Conservation (phyloP, 2,888 invertebrate species). For the Eubasilissa splendida region DNA sequence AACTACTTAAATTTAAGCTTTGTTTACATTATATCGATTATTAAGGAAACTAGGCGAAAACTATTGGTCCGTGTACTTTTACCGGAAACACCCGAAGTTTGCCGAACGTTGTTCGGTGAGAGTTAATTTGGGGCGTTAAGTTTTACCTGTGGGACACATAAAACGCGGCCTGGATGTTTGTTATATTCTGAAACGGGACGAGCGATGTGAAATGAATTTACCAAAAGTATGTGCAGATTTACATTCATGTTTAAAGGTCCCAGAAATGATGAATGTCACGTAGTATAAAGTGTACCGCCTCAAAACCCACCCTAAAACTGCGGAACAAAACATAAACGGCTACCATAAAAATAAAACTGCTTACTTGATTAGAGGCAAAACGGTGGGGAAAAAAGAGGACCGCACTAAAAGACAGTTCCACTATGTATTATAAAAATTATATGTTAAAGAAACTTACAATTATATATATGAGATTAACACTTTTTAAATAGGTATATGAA, state of each 20-base stretch:
- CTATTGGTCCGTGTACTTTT: neutral
- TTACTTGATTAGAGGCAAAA: no score
- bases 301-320: no score
- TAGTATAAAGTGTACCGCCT: neutral
- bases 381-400: no score
- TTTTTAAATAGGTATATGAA: no score
- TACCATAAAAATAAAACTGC: no score
- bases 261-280: neutral
- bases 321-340: no score
- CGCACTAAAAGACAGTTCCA: no score
- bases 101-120: conserved; percentile 28
- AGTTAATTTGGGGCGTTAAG: conserved; percentile 56
- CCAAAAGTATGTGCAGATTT: neutral
- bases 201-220: neutral
- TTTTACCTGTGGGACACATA: conserved; percentile 57
- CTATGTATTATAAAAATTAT: no score
- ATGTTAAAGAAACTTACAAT: no score
- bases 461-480: no score
- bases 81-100: conserved; percentile 24
- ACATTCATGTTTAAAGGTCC: neutral
- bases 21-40: conserved; percentile 43
- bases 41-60: conserved; percentile 25
- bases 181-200: neutral
- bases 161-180: conserved; percentile 23
- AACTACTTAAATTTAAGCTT: conserved; percentile 38